phyloP scores from a whole-genome alignment of 2,888 invertebrate genomes.

The Drosophila stalkeri region DNA sequence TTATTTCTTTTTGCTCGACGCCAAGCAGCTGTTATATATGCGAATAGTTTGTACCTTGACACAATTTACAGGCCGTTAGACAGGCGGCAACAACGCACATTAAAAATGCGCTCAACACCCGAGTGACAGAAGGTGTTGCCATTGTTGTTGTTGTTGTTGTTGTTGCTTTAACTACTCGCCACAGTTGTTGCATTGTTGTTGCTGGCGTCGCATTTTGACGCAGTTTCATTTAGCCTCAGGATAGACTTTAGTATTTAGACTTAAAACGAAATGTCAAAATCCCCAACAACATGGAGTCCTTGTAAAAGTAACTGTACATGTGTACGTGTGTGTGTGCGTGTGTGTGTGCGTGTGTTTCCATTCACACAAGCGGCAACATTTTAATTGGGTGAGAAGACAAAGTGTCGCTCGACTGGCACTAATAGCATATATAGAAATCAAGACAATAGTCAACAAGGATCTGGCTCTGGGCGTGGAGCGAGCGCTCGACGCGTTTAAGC shows the following conservation, averaged over 20 bases:
- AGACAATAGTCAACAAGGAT: slow-evolving; percentile 53
- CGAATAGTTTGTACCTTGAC: slow-evolving; percentile 66
- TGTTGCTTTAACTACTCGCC: slow-evolving; percentile 3
- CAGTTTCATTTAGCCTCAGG: slow-evolving; percentile 56
- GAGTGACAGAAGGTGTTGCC: slow-evolving; percentile 42
- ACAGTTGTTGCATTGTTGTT: slow-evolving; percentile 21
- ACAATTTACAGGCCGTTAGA: slow-evolving; percentile 74
- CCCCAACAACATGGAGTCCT: slow-evolving; percentile 40
- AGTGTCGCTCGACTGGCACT: slow-evolving; percentile 74
- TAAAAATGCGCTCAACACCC: slow-evolving; percentile 67
- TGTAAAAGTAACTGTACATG: slow-evolving; percentile 17
- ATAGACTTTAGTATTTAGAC: slow-evolving; percentile 46
- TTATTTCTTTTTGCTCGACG: not conserved
- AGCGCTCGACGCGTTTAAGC: slow-evolving; percentile 52
- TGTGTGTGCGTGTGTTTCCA: slow-evolving; percentile 7
- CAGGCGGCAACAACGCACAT: slow-evolving; percentile 61
- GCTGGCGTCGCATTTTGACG: slow-evolving; percentile 60
- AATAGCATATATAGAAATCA: slow-evolving; percentile 69
- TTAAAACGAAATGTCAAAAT: slow-evolving; percentile 47
- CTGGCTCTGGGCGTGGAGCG: slow-evolving; percentile 46
- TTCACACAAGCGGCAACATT: slow-evolving; percentile 51
- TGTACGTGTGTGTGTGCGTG: not conserved
- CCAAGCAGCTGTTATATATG: slow-evolving; percentile 16
- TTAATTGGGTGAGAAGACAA: slow-evolving; percentile 74
- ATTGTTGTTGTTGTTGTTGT: slow-evolving; percentile 19